phyloP scores from a whole-genome alignment of 2,888 invertebrate species.

The Spilosoma lubricipeda region DNA sequence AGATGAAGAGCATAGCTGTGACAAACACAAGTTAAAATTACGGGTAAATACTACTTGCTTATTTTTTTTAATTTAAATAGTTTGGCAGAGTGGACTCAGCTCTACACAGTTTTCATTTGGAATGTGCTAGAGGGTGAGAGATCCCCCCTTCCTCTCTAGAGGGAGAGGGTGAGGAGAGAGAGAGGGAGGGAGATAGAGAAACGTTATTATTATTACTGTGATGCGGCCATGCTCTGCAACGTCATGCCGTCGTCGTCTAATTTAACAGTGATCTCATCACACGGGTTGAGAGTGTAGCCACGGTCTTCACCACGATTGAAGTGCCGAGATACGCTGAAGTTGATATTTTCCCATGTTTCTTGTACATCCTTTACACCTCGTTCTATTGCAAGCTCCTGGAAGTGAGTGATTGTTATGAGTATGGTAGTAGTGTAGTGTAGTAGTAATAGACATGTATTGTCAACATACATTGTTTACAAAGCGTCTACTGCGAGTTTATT shows the following conservation, averaged over 20 bases:
- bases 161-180: background rate
- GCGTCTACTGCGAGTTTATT: background rate
- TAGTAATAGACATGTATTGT: background rate
- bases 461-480: background rate
- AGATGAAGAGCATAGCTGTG: no score
- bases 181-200: background rate
- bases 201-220: constrained; percentile 83
- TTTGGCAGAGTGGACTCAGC: background rate
- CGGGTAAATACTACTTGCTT: no score
- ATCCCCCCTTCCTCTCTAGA: no score
- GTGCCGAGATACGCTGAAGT: constrained; percentile 89
- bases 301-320: constrained; percentile 91
- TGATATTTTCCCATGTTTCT: constrained; percentile 89
- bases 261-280: constrained; percentile 93
- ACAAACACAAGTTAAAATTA: no score
- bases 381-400: constrained; percentile 94
- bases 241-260: constrained; percentile 96
- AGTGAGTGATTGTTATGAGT: background rate
- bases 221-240: constrained; percentile 96
- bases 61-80: background rate
- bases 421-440: no score
- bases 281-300: constrained; percentile 92
- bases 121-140: background rate
- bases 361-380: constrained; percentile 94
- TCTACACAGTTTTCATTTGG: background rate